Conservation (phyloP, 2,797 vertebrate genomes). For the Chelidonichthys spinosus region DNA sequence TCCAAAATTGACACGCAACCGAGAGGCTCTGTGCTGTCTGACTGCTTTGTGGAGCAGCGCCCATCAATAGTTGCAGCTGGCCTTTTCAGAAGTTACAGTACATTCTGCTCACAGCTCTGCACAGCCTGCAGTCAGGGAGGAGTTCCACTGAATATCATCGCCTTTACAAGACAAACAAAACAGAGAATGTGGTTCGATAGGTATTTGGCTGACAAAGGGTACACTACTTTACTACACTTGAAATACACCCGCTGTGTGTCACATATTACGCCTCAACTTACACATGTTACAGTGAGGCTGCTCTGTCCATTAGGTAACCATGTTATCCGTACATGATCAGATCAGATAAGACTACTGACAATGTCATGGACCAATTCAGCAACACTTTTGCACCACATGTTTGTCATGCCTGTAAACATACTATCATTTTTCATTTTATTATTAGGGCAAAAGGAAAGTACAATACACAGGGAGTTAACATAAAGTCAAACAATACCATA, state of each 20-base stretch:
- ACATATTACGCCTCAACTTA: conserved; percentile 2
- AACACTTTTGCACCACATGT: conserved; percentile 5
- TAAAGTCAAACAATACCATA: neutral
- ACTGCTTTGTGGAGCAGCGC: conserved; percentile 61
- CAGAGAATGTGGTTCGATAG: conserved; percentile 34
- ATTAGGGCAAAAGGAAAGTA: conserved; percentile 6
- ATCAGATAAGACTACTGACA: conserved; percentile 35
- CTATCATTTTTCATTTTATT: neutral
- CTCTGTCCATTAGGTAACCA: neutral
- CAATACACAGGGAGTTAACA: too few species aligned
- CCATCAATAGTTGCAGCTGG: conserved; percentile 69
- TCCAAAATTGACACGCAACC: conserved; percentile 64
- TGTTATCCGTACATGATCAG: conserved; percentile 36
- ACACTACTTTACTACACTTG: conserved; percentile 13
- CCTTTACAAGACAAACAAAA: conserved; percentile 56
- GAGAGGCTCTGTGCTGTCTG: conserved; percentile 61
- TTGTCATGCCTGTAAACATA: neutral
- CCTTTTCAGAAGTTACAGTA: conserved; percentile 63
- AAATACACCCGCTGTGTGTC: neutral
- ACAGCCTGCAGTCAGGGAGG: conserved; percentile 65
- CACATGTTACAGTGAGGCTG: neutral
- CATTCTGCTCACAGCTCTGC: conserved; percentile 41
- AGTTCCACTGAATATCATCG: conserved; percentile 40
- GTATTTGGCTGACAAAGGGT: conserved; percentile 22
- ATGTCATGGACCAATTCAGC: neutral